Evolutionary conservation across 2,888 invertebrate species (phyloP).

Genomic region (Caenorhabditis becei): DNA sequence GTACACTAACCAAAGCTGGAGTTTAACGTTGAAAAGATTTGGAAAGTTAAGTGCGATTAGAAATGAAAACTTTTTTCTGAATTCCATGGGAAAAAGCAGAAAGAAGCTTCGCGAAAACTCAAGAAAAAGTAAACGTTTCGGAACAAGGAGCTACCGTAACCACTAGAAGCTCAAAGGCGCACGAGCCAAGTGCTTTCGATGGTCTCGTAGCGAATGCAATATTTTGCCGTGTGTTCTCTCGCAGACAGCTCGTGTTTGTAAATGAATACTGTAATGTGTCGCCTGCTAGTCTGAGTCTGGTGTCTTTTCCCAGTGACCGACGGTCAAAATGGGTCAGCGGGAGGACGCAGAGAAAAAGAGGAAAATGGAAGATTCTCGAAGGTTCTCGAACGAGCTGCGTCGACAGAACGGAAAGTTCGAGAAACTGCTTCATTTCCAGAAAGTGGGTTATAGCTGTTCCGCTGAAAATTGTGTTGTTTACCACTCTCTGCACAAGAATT

Average conservation of each 20-base stretch:
- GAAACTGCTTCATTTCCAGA: slow-evolving; percentile 18
- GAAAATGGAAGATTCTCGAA: slow-evolving; percentile 23
- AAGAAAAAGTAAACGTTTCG: background rate
- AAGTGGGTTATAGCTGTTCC: background rate
- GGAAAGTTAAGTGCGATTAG: background rate
- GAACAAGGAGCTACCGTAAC: background rate
- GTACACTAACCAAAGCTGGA: background rate
- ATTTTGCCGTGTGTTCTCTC: background rate
- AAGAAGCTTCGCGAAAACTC: background rate
- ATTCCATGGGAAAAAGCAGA: background rate
- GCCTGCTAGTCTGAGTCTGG: slow-evolving; percentile 45
- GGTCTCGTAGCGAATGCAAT: slow-evolving; percentile 21
- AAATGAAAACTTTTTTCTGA: slow-evolving; percentile 6
- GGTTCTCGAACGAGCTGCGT: slow-evolving; percentile 1
- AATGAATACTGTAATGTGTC: slow-evolving; percentile 48
- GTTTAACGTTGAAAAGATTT: background rate
- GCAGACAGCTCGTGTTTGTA: no score
- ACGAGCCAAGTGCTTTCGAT: background rate
- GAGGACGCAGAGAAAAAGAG: slow-evolving; percentile 32
- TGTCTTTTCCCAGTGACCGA: slow-evolving; percentile 28
- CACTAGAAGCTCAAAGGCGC: slow-evolving; percentile 24
- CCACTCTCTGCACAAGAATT: background rate
- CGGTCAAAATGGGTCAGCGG: slow-evolving; percentile 38
- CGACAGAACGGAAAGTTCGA: background rate
- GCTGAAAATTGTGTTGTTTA: slow-evolving; percentile 6